These are phyloP conservation scores for Pachyramphus minor DNA, from an alignment of 2,113 vertebrate genomes.

Conservation along the genomic window DNA sequence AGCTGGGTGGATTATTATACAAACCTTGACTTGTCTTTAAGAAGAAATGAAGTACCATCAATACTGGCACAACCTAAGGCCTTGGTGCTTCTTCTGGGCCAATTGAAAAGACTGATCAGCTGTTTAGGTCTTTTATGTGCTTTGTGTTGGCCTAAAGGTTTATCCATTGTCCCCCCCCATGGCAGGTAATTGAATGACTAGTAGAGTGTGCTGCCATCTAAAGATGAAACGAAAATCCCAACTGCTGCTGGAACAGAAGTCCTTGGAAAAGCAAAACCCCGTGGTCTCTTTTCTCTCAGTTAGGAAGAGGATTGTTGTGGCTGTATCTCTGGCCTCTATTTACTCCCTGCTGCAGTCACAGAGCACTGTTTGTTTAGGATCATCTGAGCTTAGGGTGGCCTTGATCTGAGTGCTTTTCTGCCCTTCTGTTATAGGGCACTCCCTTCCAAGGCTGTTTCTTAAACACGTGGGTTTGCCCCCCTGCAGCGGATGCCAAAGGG, in stretches of 20 bases:
- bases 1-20: constrained; percentile 21
- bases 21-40: constrained; percentile 45
- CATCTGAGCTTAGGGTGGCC: neutral
- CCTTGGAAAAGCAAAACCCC: neutral
- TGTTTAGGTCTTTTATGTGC: neutral
- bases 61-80: constrained; percentile 6
- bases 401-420: neutral
- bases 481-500: neutral
- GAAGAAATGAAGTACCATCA: constrained; percentile 32
- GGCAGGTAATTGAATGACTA: neutral
- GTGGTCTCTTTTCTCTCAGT: neutral
- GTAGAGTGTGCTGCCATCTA: neutral
- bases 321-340: neutral
- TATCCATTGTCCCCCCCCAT: neutral
- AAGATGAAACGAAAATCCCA: neutral
- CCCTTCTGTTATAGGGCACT: neutral
- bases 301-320: neutral
- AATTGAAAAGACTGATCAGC: neutral
- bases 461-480: neutral
- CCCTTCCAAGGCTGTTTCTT: neutral
- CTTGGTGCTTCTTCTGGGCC: constrained; percentile 20
- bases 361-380: neutral
- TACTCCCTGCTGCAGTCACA: neutral
- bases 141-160: neutral
- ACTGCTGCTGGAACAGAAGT: accelerated